Percentiles rank a stretch among this genome's conserved stretches.
These are phyloP conservation scores for Callosobruchus maculatus DNA, from an alignment of 2,888 invertebrate genomes.

Conservation along the genomic window DNA sequence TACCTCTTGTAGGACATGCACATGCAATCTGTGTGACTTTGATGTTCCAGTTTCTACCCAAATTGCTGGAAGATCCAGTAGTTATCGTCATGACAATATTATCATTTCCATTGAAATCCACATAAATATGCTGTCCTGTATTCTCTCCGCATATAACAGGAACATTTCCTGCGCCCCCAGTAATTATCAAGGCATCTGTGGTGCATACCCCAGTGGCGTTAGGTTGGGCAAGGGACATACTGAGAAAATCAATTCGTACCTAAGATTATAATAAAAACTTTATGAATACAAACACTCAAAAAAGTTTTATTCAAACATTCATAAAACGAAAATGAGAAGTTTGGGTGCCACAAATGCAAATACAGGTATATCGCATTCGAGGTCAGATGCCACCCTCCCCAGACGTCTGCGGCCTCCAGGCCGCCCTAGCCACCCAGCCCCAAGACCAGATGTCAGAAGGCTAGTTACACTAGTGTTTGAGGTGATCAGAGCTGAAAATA, in stretches of 20 bases:
- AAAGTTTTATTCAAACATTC: too few species aligned
- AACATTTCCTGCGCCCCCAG: conserved; percentile 64
- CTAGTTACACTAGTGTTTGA: too few species aligned
- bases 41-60: conserved; percentile 69
- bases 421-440: too few species aligned
- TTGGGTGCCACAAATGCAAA: too few species aligned
- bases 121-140: conserved; percentile 71
- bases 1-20: conserved; percentile 61
- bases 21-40: conserved; percentile 69
- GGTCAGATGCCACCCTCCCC: too few species aligned
- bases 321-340: too few species aligned
- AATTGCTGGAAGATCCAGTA: conserved; percentile 53
- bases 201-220: conserved; percentile 66
- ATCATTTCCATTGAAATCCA: conserved; percentile 65
- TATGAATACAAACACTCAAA: not conserved
- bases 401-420: too few species aligned
- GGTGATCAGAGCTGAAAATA: too few species aligned
- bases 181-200: conserved; percentile 65
- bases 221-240: conserved; percentile 67
- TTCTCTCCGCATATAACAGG: conserved; percentile 79
- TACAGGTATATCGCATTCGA: too few species aligned
- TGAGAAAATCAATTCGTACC: conserved; percentile 73
- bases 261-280: conserved; percentile 37
- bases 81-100: conserved; percentile 64
- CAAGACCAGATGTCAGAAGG: too few species aligned